Conservation (phyloP, 2,797 vertebrate species). For the Hyperoplus immaculatus region DNA sequence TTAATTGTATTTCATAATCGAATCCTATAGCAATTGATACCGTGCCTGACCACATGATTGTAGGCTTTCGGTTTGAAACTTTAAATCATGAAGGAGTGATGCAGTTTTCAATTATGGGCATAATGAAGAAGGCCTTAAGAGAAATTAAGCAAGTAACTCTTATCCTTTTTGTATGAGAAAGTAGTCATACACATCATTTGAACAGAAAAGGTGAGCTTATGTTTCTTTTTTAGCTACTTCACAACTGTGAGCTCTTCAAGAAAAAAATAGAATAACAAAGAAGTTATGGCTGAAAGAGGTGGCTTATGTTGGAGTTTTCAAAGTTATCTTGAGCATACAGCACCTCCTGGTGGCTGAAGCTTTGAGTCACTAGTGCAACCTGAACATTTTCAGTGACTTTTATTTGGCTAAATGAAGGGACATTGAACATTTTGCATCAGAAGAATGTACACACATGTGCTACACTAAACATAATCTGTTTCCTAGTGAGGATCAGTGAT, state of each 20-base stretch:
- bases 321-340: slow-evolving; percentile 11
- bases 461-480: too few species aligned
- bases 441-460: too few species aligned
- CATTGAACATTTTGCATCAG: too few species aligned
- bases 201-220: background rate
- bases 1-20: background rate
- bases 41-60: background rate
- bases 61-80: background rate
- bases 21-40: background rate
- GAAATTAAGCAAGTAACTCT: too few species aligned
- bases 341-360: slow-evolving; percentile 51
- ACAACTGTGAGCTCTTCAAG: background rate
- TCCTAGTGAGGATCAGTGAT: too few species aligned
- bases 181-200: too few species aligned
- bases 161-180: background rate
- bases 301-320: background rate
- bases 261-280: background rate
- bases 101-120: background rate
- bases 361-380: background rate
- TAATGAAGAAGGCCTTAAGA: too few species aligned
- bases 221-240: background rate
- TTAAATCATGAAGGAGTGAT: background rate
- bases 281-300: background rate
- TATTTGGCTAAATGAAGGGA: too few species aligned
- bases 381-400: background rate